phyloP scores from a whole-genome alignment of 2,797 vertebrate species.

The Falco naumanni region DNA sequence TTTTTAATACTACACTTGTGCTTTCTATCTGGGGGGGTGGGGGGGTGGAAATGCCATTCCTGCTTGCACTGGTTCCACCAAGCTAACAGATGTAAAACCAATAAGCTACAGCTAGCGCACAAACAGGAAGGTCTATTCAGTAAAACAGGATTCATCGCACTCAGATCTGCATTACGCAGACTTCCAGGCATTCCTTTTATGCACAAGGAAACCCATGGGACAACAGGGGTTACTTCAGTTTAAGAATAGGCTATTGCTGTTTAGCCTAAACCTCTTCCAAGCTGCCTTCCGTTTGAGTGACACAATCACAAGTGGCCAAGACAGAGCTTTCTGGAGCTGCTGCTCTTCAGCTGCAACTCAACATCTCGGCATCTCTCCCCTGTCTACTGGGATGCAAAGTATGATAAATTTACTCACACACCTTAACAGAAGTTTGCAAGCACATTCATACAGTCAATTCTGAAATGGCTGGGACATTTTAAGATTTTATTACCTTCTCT shows the following conservation, averaged over 20 bases:
- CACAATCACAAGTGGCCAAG: neutral
- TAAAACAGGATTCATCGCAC: neutral
- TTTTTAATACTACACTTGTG: neutral
- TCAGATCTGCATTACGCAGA: neutral
- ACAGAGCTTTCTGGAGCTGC: neutral
- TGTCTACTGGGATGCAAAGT: neutral
- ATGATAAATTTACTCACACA: rapidly evolving
- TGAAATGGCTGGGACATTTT: neutral
- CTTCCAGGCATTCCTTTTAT: neutral
- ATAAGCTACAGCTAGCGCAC: neutral
- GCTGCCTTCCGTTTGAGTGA: rapidly evolving
- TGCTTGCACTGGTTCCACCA: neutral
- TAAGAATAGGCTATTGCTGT: neutral
- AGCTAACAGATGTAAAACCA: neutral
- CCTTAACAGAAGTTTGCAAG: too few species aligned
- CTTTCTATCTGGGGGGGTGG: neutral
- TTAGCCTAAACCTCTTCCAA: neutral
- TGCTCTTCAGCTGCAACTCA: neutral
- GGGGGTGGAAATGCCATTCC: rapidly evolving
- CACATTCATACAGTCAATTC: neutral
- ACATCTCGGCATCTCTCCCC: neutral
- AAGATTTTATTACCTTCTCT: rapidly evolving
- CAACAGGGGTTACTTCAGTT: neutral
- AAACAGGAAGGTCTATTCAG: constrained; percentile 42
- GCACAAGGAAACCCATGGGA: neutral